These are phyloP conservation scores for Alcedo quadribrachys DNA, from an alignment of 2,797 vertebrate species.

Conservation along the genomic window DNA sequence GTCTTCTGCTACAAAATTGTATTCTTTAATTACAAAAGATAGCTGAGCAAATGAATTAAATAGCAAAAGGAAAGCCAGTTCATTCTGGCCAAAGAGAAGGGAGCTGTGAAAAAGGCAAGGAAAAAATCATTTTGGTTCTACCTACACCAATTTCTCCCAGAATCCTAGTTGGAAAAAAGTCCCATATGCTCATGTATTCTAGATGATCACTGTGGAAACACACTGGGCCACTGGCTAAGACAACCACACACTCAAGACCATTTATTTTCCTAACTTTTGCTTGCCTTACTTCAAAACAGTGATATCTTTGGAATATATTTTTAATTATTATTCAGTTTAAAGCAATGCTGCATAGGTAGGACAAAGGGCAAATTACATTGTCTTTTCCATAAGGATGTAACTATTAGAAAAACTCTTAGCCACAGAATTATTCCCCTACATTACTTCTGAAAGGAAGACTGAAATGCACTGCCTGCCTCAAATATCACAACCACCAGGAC, in stretches of 20 bases:
- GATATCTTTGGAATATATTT: not conserved
- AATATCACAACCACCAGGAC: not conserved
- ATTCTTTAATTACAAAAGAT: not conserved
- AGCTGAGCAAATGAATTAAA: not conserved
- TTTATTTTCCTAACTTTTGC: not conserved
- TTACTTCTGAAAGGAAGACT: not conserved
- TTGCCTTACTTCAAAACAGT: not conserved
- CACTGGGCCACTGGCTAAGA: not conserved
- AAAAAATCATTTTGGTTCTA: not conserved
- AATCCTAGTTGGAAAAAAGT: not conserved
- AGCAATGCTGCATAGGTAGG: constrained; percentile 14
- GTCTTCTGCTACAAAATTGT: not conserved
- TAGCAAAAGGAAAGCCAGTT: not conserved
- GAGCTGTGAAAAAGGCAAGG: not conserved
- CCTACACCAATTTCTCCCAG: not conserved
- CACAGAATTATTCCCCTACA: not conserved
- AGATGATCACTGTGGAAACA: not conserved
- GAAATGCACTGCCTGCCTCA: not conserved
- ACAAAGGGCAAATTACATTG: not conserved
- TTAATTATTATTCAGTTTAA: not conserved
- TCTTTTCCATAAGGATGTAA: not conserved
- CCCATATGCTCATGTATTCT: not conserved
- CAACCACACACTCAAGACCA: not conserved
- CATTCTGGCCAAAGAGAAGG: not conserved
- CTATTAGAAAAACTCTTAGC: not conserved